phyloP scores from a whole-genome alignment of 2,797 vertebrate genomes.

The Sternotherus odoratus region DNA sequence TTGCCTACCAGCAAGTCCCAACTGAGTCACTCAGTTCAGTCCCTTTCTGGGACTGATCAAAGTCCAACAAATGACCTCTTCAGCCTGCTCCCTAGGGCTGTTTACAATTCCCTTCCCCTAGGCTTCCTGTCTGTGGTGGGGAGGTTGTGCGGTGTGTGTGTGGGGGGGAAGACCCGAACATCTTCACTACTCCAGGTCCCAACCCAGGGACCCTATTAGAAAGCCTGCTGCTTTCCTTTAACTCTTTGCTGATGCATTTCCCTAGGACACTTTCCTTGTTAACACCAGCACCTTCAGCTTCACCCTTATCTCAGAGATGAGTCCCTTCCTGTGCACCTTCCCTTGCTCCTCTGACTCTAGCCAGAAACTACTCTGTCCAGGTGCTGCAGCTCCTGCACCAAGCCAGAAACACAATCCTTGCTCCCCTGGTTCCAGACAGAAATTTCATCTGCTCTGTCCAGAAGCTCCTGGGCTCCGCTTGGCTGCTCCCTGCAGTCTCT shows the following conservation, averaged over 20 bases:
- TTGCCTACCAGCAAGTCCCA: not conserved
- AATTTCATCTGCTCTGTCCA: not conserved
- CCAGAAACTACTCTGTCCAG: not conserved
- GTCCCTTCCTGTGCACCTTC: too few species aligned
- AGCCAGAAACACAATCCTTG: not conserved
- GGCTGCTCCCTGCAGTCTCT: not conserved
- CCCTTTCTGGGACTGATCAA: not conserved
- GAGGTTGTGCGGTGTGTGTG: too few species aligned
- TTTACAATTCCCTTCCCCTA: too few species aligned
- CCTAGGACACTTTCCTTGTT: not conserved
- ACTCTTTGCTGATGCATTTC: not conserved
- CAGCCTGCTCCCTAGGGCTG: too few species aligned
- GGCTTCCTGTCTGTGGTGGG: not conserved
- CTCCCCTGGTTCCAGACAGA: not conserved
- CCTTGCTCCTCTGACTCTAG: not conserved
- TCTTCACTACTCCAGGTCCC: too few species aligned
- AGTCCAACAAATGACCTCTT: not conserved
- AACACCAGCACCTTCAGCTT: not conserved
- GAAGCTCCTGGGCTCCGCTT: not conserved
- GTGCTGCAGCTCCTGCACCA: not conserved
- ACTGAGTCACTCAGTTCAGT: not conserved
- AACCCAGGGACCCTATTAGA: not conserved
- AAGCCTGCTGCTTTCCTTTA: not conserved
- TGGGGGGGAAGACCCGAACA: too few species aligned
- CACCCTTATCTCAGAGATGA: not conserved